Base-by-base conservation (phyloP, 2,888 invertebrate genomes). In the Hedya salicella region DNA sequence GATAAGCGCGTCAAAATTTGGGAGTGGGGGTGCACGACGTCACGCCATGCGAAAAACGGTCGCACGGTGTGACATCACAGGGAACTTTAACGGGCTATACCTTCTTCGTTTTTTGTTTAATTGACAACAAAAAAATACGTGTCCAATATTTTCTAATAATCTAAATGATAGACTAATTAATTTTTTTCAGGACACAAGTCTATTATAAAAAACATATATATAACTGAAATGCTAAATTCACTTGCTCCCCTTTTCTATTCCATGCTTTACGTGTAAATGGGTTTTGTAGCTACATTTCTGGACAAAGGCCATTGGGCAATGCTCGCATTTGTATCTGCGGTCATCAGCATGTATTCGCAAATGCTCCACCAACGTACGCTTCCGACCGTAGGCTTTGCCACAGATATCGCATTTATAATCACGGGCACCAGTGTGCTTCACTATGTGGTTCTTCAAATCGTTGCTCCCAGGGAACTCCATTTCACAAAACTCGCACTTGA, bases 321-420 rank as follows among this genome's bases (percentile, higher is more conserved):
- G 8, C 0, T 25, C 8, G 16, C 69, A 69, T 11, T 42, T 61
- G 49, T 46, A 48, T 32, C 44, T 50, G 8, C 63, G 71, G 44
- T 74, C 73, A 21, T 73, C 65, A 0, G 46, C 50, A 30, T 80
- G 80, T 0, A 71, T 73, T 2, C 72, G 68, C 69, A 76, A 67
- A 62, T 81, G 81, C 30, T 73, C 69, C 6, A 50, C 60, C 30
- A 80, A 66, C 0, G 75, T 74, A 19, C 54, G 62, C 60, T 71
- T 73, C 39, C 78, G 63, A 0, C 69, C 69, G 54, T 73, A 81
- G 0, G 70, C 54, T 44, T 84, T 87, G 3, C 73, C 61, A 62
- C 89, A 90, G 16, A 83, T 65, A n/a, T 77, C 75, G 67, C 89
- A 90, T 60, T 80, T 74, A 62, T 78, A 87, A 2, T 81, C 80